Base-by-base conservation (phyloP, 2,113 vertebrate genomes). In the Anguilla rostrata region DNA sequence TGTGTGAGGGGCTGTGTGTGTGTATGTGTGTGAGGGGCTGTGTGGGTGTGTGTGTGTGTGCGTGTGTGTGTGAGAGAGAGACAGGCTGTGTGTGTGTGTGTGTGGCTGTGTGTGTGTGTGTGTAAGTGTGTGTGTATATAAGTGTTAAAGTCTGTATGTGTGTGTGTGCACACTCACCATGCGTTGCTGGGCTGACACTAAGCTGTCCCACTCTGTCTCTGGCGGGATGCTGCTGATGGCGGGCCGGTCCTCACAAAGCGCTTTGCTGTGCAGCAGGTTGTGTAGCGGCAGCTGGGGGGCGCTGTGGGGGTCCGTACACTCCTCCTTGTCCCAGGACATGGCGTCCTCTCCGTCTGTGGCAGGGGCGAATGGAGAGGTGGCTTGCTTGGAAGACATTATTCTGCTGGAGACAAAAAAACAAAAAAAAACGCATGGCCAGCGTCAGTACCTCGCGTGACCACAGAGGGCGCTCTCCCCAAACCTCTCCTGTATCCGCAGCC, bases 341-440 rank as follows among this genome's bases (percentile, higher is more conserved):
- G 91, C 92, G 91, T 97, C 97, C 94, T 97, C 97, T 91, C 97
- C 97, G 96, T 97, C 97, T 84, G 96, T 90, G 87, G 92, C 92
- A 90, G 95, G 94, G 87, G 96, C 96, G 93, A 97, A 98, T 88
- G 97, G 97, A 97, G 97, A 98, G 91, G 97, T 96, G 93, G 96
- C 95, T 94, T 95, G 96, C 95, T 98, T 97, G 96, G 97, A 98
- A 97, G 98, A 98, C 98, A 99, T 99, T 97, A 96, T 97, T 97
- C 97, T 99, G 91, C 14, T 29, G 78, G 53, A 29, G 56, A 91
- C 66, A 81, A 82, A 5, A 81, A 11, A 81, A 16, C 26, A 39
- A 81, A 16, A 39, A 46, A 16, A 3, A 1, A 20, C 22, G 43
- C 43, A 46, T 46, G 83, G 53, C 14, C 5, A 75, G 84, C 18